Conservation (phyloP, 2,113 vertebrate species). For the Syrrhaptes paradoxus region DNA sequence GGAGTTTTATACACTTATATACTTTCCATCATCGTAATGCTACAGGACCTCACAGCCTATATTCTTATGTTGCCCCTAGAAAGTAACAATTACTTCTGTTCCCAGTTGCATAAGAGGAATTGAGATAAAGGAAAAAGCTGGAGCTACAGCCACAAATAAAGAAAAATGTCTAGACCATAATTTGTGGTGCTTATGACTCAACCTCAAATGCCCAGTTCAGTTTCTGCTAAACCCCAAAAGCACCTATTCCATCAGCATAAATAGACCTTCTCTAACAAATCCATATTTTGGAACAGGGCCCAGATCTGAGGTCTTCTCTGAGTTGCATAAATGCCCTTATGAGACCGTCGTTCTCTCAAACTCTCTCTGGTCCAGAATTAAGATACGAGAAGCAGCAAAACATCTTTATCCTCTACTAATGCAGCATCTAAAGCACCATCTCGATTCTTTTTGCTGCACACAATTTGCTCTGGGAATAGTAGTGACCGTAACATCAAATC, state of each 20-base stretch:
- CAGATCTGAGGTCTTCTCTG: constrained; percentile 29
- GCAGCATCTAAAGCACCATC: background rate
- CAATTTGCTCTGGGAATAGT: background rate
- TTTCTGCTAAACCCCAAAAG: constrained; percentile 5
- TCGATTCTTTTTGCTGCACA: background rate
- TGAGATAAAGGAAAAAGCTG: background rate
- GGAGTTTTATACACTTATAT: background rate
- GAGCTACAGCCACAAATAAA: background rate
- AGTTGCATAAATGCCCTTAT: background rate
- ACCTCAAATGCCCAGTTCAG: background rate
- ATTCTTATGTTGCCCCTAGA: background rate
- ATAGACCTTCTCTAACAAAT: background rate
- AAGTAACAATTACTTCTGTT: background rate
- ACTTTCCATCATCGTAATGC: background rate
- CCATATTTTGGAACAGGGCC: constrained; percentile 13
- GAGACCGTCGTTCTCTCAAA: background rate
- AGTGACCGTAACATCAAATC: constrained; percentile 13
- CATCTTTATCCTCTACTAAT: background rate
- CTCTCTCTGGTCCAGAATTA: background rate
- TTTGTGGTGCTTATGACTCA: background rate
- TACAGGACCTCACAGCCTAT: background rate
- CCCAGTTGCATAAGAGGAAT: background rate
- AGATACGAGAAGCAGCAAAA: background rate
- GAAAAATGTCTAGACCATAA: background rate
- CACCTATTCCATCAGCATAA: constrained; percentile 28